Evolutionary conservation across 2,797 vertebrate species (phyloP), one percentile per base, ranked within the genome.

Genomic region (Caiman crocodilus): DNA sequence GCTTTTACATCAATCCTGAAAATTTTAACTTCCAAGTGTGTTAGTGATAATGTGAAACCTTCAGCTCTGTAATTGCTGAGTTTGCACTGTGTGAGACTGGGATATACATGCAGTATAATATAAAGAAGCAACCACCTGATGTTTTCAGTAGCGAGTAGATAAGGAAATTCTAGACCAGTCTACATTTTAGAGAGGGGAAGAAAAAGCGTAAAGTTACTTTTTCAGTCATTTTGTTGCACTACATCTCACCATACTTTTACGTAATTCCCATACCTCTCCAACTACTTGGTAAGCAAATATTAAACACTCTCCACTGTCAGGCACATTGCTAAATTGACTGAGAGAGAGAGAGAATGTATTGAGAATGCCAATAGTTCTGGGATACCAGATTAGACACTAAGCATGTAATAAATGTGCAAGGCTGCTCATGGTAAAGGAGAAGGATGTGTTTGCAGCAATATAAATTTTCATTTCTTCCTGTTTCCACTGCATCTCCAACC

Each of bases 221-320:
- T 95, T 86, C 42, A 93, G 89, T 88, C 87, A 65, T 94, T 95
- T 93, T 93, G 94, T 94, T 95, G 42, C 42, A 50, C 42, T 50
- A 26, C 83, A 59, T 76, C 81, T 93, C 64, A 1, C 60, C 80
- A 50, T 84, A 64, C 76, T 93, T 95, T 79, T 85, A 93, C 85
- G 85, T 94, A 85, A 74, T 91, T 93, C 57, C 69, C 91, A 69
- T 78, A 67, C 16, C 61, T 71, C 79, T 94, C 78, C 87, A 87
- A 90, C 83, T 96, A 83, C 82, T 74, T 86, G 88, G 83, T 78
- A 85, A 26, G 20, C 14, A 18, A 0, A 2, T 85, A 56, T 89
- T 90, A 89, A 93, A 71, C 86, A 35, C 58, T 88, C 30, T 64
- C 65, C 87, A n/a, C 1, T 1, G 88, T 79, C 26, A 84, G 28